Evolutionary conservation across 2,888 invertebrate species (phyloP), one percentile per base, ranked within the genome.

Genomic region (Orchesellides sinensis): DNA sequence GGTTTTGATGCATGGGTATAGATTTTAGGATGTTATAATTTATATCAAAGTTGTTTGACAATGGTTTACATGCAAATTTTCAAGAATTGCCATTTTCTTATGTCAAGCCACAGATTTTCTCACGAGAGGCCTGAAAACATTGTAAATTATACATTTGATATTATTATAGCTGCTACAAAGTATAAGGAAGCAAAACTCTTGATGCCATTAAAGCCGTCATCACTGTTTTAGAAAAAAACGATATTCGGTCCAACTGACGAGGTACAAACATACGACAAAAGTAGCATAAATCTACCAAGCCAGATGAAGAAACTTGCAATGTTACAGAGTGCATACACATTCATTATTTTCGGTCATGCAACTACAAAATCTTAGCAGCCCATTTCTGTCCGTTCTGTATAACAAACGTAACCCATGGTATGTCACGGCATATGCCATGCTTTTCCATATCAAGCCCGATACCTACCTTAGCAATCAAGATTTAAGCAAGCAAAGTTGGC

Each of bases 191-290:
- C 77, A 75, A 25, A 56, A 69, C 32, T 69, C 54, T 23, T 70
- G 63, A 78, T 70, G 19, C 70, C 69, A 78, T 78, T 63, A 49
- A 47, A 70, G 52, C 59, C 63, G 78, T 78, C 78, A 78, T 52
- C 78, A 78, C 59, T 68, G 78, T 70, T 78, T 78, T 61, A 63
- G 54, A n/a, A 69, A 35, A 65, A 40, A 23, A 25, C 59, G 56
- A 66, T 59, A 49, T 77, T 47, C 25, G 23, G 69, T 21, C 47
- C 68, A 40, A 49, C 59, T 77, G 59, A 68, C 63, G 68, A 49
- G 61, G 61, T 68, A 45, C 77, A 61, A 78, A 78, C 70, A 78
- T n/a, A n/a, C n/a, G n/a, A n/a, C n/a, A n/a, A n/a, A 69, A 78
- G 78, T 69, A 70, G 70, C 70, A 63, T 69, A 78, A 78, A 69